Conservation (phyloP, 2,113 vertebrate genomes). For the Nannobrachium achirus region DNA sequence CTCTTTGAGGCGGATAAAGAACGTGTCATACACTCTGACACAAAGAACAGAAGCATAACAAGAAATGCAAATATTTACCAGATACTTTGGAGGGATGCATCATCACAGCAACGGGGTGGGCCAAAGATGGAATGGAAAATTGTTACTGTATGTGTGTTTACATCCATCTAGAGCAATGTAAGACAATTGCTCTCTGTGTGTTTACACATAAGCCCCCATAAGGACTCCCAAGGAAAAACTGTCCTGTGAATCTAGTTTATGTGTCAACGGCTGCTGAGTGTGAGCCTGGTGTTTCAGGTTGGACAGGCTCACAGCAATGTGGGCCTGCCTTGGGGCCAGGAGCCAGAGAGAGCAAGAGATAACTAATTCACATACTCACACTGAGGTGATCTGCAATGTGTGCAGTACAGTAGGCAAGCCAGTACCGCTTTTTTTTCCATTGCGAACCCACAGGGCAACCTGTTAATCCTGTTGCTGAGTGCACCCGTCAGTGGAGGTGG, state of each 20-base stretch:
- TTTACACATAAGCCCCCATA: constrained; percentile 64
- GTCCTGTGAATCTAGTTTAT: constrained; percentile 32
- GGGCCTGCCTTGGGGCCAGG: constrained; percentile 31
- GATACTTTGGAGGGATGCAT: constrained; percentile 46
- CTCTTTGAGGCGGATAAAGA: constrained; percentile 20
- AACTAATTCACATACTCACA: neutral
- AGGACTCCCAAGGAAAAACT: constrained; percentile 34
- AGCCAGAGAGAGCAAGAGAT: too few species aligned
- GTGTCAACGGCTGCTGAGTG: constrained; percentile 36
- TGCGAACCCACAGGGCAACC: constrained; percentile 45
- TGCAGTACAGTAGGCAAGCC: neutral
- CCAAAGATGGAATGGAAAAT: constrained; percentile 77
- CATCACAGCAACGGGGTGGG: constrained; percentile 29
- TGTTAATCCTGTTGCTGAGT: constrained; percentile 44
- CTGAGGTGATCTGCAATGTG: constrained; percentile 23
- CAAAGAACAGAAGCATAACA: constrained; percentile 62
- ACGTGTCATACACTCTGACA: constrained; percentile 44
- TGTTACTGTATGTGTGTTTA: constrained; percentile 59
- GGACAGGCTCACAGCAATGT: constrained; percentile 56
- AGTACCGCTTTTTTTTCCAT: neutral
- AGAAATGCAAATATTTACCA: constrained; percentile 76
- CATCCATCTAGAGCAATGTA: constrained; percentile 34
- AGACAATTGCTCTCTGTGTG: constrained; percentile 65
- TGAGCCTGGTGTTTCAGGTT: constrained; percentile 69
- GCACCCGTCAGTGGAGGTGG: constrained; percentile 17